Base-by-base conservation (phyloP, 1,140 invertebrate genomes). In the Melipona quadrifasciata region DNA sequence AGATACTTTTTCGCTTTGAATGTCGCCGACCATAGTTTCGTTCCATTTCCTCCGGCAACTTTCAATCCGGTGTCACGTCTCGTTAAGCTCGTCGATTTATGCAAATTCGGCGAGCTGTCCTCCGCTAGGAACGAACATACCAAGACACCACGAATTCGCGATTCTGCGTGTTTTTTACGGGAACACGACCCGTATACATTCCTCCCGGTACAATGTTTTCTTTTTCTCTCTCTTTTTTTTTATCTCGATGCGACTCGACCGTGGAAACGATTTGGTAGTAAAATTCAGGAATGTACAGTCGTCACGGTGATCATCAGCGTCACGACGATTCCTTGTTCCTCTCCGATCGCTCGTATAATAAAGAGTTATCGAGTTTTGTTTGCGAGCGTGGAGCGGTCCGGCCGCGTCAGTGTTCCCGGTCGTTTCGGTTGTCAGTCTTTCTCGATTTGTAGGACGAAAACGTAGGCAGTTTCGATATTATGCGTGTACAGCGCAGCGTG, bases 401-500 rank as follows among this genome's bases (percentile, higher is more conserved):
- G 39, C 64, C 71, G 74, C 71, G 74, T 73, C 70, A 31, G 78
- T 70, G 68, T 88, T 88, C 82, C 84, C 72, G 76, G 68, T 84
- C 79, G 68, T 75, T 74, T 75, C 68, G 24, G 72, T 83, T 68
- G 67, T 82, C 73, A 67, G 47, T 68, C 55, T 31, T 39, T 47
- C 57, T 21, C 19, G 47, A 55, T 64, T 65, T 80, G 68, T 76
- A 86, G 73, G 68, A 80, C 75, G 86, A 85, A 88, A 88, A 90
- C 78, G 86, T 86, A 89, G 84, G 82, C 87, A 86, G 80, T 64
- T 47, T 53, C 80, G 84, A 88, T 78, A 83, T 87, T 84, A 90
- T 84, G 67, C 76, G 67, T 27, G 64, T 83, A 78, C 71, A 70
- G 21, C 70, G 78, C 61, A 78, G 39, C 71, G 34, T 31, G 53